A percentile compares a stretch with the other conserved stretches of the same genome.
Evolutionary conservation across 1,140 invertebrate species (phyloP).

Genomic region (Charaxes varanes): DNA sequence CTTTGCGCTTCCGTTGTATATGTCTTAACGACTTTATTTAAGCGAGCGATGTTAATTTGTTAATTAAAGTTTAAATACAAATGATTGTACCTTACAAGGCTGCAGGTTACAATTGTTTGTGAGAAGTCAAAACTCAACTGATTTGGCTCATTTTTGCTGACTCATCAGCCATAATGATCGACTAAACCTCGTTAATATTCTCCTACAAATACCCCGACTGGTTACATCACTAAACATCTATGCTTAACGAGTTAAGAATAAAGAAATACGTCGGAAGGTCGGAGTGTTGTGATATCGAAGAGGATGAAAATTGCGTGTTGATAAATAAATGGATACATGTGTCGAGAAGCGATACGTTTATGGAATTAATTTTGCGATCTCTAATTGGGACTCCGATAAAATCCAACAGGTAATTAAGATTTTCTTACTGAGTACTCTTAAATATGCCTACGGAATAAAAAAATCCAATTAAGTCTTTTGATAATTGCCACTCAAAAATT

Average conservation of each 20-base stretch:
- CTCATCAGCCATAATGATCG: constrained; percentile 17
- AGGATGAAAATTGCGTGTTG: too few species aligned
- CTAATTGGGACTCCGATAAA: background rate
- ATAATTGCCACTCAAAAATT: too few species aligned
- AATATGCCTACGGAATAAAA: too few species aligned
- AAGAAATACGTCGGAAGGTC: too few species aligned
- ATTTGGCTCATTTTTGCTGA: constrained; percentile 14
- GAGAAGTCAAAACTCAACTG: background rate
- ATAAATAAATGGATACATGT: constrained; percentile 6
- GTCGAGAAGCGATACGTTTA: background rate
- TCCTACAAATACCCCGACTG: too few species aligned
- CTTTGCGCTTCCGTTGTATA: constrained; percentile 7
- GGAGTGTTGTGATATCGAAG: too few species aligned
- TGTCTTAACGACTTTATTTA: constrained; percentile 1
- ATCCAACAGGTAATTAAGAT: too few species aligned
- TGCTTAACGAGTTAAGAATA: too few species aligned
- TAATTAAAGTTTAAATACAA: constrained; percentile 5
- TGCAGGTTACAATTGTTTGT: background rate
- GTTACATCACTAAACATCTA: too few species aligned
- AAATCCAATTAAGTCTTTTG: too few species aligned
- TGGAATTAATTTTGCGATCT: background rate
- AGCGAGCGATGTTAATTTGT: background rate
- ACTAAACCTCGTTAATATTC: too few species aligned
- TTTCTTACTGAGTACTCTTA: too few species aligned
- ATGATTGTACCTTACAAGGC: constrained; percentile 3